Percentiles rank a stretch among this genome's conserved stretches.
Evolutionary conservation across 2,888 invertebrate species (phyloP).

Genomic region (Chironomus riparius): DNA sequence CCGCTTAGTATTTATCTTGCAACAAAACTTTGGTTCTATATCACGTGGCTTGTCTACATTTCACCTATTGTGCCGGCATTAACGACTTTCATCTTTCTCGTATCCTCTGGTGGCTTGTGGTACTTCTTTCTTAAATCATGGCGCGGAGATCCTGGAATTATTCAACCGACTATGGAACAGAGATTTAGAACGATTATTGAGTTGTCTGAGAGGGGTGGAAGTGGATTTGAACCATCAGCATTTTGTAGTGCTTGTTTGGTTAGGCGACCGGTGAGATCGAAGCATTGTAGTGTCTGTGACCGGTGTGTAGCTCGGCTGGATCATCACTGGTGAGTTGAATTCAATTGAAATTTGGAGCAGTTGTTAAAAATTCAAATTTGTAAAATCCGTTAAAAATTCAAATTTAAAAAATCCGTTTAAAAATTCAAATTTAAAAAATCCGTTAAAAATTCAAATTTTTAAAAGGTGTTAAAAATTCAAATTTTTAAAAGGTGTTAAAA

Average conservation of each 20-base stretch:
- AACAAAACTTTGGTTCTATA: constrained; percentile 93
- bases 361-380: no score
- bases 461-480: not conserved
- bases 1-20: constrained; percentile 91
- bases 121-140: constrained; percentile 85
- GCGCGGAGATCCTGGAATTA: constrained; percentile 89
- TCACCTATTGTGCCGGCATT: constrained; percentile 48
- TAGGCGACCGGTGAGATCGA: constrained; percentile 86
- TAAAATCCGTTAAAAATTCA: not conserved
- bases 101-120: constrained; percentile 68
- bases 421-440: not conserved
- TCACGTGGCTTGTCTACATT: constrained; percentile 68
- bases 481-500: not conserved
- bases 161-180: constrained; percentile 72
- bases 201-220: not conserved
- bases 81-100: constrained; percentile 52
- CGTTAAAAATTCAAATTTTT: not conserved
- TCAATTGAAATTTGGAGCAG: not conserved
- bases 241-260: constrained; percentile 97
- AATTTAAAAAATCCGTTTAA: not conserved
- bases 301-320: constrained; percentile 94
- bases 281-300: constrained; percentile 95
- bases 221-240: constrained; percentile 73
- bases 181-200: constrained; percentile 50
- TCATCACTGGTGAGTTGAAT: constrained; percentile 67